Evolutionary conservation across 2,888 invertebrate species (phyloP).

Genomic region (Deilephila porcellus): DNA sequence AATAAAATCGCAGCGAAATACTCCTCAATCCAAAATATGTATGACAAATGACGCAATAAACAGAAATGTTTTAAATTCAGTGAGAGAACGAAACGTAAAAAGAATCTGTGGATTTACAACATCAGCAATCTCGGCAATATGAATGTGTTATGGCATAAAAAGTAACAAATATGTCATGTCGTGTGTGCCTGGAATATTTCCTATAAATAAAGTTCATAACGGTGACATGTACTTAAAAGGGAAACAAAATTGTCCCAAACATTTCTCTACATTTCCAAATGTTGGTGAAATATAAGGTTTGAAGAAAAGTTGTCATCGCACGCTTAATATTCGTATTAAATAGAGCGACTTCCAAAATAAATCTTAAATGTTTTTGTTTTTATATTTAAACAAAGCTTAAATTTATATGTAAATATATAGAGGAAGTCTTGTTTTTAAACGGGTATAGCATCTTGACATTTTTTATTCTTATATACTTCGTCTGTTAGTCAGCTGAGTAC

Average conservation of each 20-base stretch:
- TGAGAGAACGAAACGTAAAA: conserved; percentile 11
- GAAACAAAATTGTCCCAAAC: neutral
- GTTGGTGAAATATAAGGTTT: no score
- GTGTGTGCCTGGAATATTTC: conserved; percentile 18
- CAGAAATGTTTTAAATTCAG: conserved; percentile 17
- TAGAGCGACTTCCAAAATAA: no score
- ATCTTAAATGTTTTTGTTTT: no score
- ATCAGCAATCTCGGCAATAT: conserved; percentile 16
- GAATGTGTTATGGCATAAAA: conserved; percentile 17
- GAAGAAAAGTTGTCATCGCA: no score
- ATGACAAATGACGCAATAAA: neutral
- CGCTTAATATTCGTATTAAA: no score
- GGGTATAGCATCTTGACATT: no score
- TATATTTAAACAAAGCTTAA: no score
- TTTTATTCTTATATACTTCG: no score
- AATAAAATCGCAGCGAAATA: neutral
- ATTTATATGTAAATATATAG: no score
- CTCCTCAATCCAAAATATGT: neutral
- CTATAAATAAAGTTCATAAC: conserved; percentile 8
- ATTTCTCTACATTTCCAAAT: conserved; percentile 3
- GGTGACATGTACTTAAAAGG: conserved; percentile 19
- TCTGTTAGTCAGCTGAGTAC: no score
- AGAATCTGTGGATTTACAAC: conserved; percentile 10
- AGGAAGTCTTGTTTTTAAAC: no score
- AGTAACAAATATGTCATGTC: conserved; percentile 20